Conservation (phyloP, 2,888 invertebrate species). For the Hydrotaea diabolus region DNA sequence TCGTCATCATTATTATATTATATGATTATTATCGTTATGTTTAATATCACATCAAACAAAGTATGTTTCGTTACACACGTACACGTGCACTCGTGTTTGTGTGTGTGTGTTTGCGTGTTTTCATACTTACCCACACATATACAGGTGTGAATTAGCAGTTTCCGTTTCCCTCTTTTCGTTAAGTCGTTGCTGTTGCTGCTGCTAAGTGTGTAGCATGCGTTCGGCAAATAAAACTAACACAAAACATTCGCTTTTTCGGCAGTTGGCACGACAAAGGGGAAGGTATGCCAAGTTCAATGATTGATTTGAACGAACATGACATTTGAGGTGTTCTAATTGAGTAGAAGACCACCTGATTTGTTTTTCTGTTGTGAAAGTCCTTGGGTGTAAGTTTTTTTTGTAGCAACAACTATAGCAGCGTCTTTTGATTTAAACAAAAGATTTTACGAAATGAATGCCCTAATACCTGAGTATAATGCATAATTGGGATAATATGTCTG, state of each 20-base stretch:
- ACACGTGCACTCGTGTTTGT: background rate
- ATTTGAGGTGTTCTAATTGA: no score
- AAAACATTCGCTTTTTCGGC: background rate
- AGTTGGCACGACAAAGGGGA: no score
- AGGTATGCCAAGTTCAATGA: no score
- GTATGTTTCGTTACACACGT: background rate
- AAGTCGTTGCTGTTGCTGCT: background rate
- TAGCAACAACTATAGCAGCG: no score
- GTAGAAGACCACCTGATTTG: no score
- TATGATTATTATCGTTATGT: slow-evolving; percentile 25
- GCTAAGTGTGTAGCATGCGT: background rate
- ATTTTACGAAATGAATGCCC: no score
- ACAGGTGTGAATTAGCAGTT: slow-evolving; percentile 31
- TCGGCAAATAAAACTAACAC: background rate
- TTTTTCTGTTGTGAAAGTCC: no score
- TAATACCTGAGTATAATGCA: no score
- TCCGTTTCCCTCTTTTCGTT: slow-evolving; percentile 18
- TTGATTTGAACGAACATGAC: no score
- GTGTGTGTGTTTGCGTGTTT: background rate
- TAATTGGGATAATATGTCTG: no score
- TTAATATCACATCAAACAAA: slow-evolving; percentile 1
- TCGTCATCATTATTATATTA: slow-evolving; percentile 22
- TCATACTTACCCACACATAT: background rate
- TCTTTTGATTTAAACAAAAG: no score
- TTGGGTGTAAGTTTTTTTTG: no score